These are phyloP conservation scores for Rhingia campestris DNA, from an alignment of 2,888 invertebrate species.

Conservation along the genomic window DNA sequence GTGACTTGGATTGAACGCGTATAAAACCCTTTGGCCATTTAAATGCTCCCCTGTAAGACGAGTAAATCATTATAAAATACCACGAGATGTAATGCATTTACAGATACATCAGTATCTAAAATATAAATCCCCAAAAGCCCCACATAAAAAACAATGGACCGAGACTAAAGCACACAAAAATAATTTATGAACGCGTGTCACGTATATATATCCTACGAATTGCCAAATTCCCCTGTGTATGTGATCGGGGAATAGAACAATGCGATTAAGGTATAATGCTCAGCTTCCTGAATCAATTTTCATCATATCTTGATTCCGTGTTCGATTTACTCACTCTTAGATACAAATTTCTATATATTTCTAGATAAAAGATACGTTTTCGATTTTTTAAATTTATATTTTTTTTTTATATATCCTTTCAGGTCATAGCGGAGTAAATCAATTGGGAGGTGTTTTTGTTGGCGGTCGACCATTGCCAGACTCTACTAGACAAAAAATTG, in stretches of 20 bases:
- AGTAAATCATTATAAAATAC: too few species aligned
- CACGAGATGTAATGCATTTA: too few species aligned
- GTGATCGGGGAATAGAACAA: not conserved
- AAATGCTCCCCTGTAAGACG: too few species aligned
- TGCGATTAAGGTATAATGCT: conserved; percentile 33
- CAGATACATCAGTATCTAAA: too few species aligned
- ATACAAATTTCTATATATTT: not conserved
- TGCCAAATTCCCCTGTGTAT: too few species aligned
- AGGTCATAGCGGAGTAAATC: conserved; percentile 99
- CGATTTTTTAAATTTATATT: conserved; percentile 3
- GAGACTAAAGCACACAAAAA: too few species aligned
- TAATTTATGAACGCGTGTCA: too few species aligned
- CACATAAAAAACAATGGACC: too few species aligned
- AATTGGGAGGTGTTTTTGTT: conserved; percentile 99
- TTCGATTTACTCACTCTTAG: conserved; percentile 1
- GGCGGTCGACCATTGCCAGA: conserved; percentile 99
- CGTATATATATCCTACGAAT: too few species aligned
- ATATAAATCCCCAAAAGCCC: too few species aligned
- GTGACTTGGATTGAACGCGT: too few species aligned
- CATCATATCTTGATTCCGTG: conserved; percentile 11
- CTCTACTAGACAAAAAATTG: conserved; percentile 98
- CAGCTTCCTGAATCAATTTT: conserved; percentile 55
- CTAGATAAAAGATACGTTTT: not conserved
- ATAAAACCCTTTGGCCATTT: too few species aligned
- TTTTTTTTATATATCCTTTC: conserved; percentile 69